Evolutionary conservation across 2,113 vertebrate species (phyloP), one percentile per base, ranked within the genome.

Genomic region (Plecturocebus donacophilus): DNA sequence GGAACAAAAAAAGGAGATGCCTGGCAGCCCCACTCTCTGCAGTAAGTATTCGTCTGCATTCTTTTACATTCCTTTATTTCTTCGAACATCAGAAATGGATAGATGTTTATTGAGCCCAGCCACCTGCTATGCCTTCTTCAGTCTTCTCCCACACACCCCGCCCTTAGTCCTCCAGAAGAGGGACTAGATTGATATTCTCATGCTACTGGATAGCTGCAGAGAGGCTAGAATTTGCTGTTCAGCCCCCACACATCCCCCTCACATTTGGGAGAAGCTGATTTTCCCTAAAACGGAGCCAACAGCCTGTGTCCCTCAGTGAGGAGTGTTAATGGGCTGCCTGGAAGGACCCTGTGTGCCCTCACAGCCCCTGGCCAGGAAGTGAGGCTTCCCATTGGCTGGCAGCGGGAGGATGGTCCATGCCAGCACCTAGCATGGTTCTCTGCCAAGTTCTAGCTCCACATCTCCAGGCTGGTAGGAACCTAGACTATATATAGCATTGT

Each of bases 361-460:
- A 5, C 17, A 84, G 90, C 68, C 82, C 82, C 84, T 23, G n/a
- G 42, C 68, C 19, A 54, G 70, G 75, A 89, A 94, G 56, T 87
- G 70, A 95, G 87, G 76, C 92, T 87, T 82, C 64, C 64, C 10
- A 71, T 54, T 97, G 95, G 79, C 80, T 93, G 85, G 56, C 91
- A 79, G n/a, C 16, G 8, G 84, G 95, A 89, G 87, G 40, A 82
- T 27, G 35, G 90, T 73, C 42, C 64, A 84, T 96, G 96, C 94
- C 94, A 96, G 89, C 88, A 97, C 94, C 96, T 94, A 94, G 92
- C 87, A 40, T 95, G 94, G 94, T 96, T 96, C 96, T 96, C 95
- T 97, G 98, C 97, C 97, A 97, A 97, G 95, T 98, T 97, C 98
- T 97, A 96, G 95, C 87, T 97, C 90, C 95, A 96, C 64, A 94